Conservation (phyloP, 2,797 vertebrate species). For the Helostoma temminkii region DNA sequence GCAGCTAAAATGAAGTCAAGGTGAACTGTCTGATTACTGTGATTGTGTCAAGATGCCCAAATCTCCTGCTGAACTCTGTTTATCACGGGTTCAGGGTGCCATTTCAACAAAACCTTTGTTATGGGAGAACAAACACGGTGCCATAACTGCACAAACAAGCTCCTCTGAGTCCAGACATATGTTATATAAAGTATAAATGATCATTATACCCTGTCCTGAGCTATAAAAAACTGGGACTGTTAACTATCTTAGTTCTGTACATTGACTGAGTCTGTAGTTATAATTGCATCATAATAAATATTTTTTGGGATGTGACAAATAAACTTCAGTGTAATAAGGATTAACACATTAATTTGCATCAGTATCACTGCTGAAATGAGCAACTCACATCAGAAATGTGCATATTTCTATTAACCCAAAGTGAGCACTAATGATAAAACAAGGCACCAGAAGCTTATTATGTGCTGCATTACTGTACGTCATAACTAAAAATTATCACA, state of each 20-base stretch:
- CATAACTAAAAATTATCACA: constrained; percentile 38
- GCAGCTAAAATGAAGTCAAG: constrained; percentile 19
- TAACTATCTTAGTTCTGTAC: not conserved
- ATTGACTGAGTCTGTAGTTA: not conserved
- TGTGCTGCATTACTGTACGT: constrained; percentile 15
- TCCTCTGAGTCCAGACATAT: constrained; percentile 4
- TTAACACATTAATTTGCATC: not conserved
- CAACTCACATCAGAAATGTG: constrained; percentile 34
- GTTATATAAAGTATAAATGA: not conserved
- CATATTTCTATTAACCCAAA: constrained; percentile 30
- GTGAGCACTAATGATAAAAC: constrained; percentile 27
- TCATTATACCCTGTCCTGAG: not conserved
- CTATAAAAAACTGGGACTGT: not conserved
- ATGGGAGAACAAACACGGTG: constrained; percentile 13
- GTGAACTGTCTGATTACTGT: constrained; percentile 29
- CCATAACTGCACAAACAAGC: constrained; percentile 1
- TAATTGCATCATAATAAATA: not conserved
- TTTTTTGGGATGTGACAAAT: not conserved
- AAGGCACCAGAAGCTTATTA: constrained; percentile 41
- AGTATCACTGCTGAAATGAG: constrained; percentile 29
- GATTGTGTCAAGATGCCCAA: constrained; percentile 23
- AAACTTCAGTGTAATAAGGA: not conserved
- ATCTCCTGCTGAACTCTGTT: constrained; percentile 28
- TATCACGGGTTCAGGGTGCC: constrained; percentile 28
- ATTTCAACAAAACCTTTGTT: constrained; percentile 45